These are phyloP conservation scores for Falco cherrug DNA, from an alignment of 2,797 vertebrate genomes.

Conservation along the genomic window DNA sequence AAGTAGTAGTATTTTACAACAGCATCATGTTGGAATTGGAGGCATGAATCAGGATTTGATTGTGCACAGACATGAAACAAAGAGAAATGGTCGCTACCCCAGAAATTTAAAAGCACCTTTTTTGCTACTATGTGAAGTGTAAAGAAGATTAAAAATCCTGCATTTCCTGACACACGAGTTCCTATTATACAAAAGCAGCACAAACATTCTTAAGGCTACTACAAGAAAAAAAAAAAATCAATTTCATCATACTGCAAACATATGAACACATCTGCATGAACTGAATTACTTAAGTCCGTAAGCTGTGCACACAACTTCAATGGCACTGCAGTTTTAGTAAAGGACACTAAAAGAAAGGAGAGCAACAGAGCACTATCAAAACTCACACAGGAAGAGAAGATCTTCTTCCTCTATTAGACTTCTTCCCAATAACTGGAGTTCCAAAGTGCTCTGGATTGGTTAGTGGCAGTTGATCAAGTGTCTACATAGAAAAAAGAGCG, in stretches of 20 bases:
- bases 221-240: background rate
- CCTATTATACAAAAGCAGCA: background rate
- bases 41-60: background rate
- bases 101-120: background rate
- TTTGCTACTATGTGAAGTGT: background rate
- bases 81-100: background rate
- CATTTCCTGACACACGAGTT: background rate
- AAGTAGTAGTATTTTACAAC: background rate
- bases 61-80: background rate
- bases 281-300: background rate
- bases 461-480: conserved; percentile 94
- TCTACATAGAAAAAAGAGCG: conserved; percentile 74
- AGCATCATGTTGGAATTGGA: background rate
- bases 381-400: conserved; percentile 96
- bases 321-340: background rate
- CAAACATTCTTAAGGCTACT: background rate
- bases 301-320: background rate
- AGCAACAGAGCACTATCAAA: background rate
- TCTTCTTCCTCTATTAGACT: conserved; percentile 91
- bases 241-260: background rate
- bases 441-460: conserved; percentile 99
- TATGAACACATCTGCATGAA: background rate
- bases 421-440: conserved; percentile 97
- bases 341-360: background rate
- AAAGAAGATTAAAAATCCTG: background rate